Base-by-base conservation (phyloP, 2,113 vertebrate species). In the Embiotoca jacksoni region DNA sequence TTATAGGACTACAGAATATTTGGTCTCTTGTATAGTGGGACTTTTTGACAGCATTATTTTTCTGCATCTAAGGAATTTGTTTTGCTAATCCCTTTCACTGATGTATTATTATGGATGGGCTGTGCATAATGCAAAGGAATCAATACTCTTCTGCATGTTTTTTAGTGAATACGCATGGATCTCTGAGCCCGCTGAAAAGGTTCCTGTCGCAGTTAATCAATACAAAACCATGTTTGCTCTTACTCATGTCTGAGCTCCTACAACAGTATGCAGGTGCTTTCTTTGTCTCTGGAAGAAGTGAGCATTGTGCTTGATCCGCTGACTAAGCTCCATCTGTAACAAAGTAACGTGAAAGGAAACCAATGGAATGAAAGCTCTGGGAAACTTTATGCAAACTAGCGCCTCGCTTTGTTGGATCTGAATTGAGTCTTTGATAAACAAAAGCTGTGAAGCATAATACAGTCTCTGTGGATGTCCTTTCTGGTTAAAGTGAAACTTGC, bases 121-220 rank as follows among this genome's bases (percentile, higher is more conserved):
- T 52, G 55, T 79, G 85, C 75, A 81, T 89, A 88, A 82, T 88
- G 73, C 68, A 68, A n/a, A 36, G 50, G 73, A 86, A 90, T 92
- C 85, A 81, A 83, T 92, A 87, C 44, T 57, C 14, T 52, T 71
- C 78, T 69, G 62, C 62, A 71, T 84, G 73, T 80, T 87, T 88
- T 72, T 63, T 54, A 55, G 72, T 86, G 74, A 78, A 75, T 78
- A 72, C 75, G 67, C 72, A 73, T 63, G 59, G 65, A 85, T 80
- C 78, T 80, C 69, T 56, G 54, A 87, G 59, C 35, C 46, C 2
- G 9, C 3, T 83, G 85, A 86, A 91, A 92, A 85, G 84, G 82
- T 69, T 81, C 57, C 69, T 86, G 85, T 85, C 72, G 41, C 72
- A 83, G 66, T 37, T 58, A 87, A 94, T 93, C 93, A 90, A 90